These are phyloP conservation scores for Rhegmatorhina hoffmannsi DNA, from an alignment of 2,113 vertebrate genomes.

Conservation along the genomic window DNA sequence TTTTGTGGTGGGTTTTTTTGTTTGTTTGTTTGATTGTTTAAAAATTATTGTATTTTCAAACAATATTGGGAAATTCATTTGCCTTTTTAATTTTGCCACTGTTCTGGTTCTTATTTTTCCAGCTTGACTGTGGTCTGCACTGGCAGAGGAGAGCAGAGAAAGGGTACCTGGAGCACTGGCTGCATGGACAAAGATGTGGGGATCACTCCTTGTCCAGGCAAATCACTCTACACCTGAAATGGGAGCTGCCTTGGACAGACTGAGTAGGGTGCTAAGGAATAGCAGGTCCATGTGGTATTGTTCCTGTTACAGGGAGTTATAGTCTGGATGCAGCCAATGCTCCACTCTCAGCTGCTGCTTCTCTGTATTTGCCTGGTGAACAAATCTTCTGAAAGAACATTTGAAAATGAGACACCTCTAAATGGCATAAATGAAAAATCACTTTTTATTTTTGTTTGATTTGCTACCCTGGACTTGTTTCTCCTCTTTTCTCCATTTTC, in stretches of 20 bases:
- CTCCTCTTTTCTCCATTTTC: not conserved
- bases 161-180: not conserved
- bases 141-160: not conserved
- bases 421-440: not conserved
- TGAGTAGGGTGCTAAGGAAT: not conserved
- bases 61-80: not conserved
- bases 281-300: fast-evolving
- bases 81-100: not conserved
- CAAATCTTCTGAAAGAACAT: not conserved
- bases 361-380: not conserved
- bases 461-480: not conserved
- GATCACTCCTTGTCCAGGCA: not conserved
- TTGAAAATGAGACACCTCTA: not conserved
- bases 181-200: not conserved
- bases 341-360: fast-evolving
- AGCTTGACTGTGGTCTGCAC: not conserved
- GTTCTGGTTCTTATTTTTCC: not conserved
- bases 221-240: not conserved
- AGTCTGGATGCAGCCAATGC: not conserved
- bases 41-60: not conserved
- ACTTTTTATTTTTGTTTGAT: not conserved
- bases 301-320: not conserved
- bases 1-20: not conserved
- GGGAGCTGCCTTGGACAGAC: not conserved
- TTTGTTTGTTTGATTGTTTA: not conserved